These are phyloP conservation scores for Pseudorhiza aurosa DNA, from an alignment of 30 jellyfish, hydroid and myxozoan genomes.

Conservation along the genomic window DNA sequence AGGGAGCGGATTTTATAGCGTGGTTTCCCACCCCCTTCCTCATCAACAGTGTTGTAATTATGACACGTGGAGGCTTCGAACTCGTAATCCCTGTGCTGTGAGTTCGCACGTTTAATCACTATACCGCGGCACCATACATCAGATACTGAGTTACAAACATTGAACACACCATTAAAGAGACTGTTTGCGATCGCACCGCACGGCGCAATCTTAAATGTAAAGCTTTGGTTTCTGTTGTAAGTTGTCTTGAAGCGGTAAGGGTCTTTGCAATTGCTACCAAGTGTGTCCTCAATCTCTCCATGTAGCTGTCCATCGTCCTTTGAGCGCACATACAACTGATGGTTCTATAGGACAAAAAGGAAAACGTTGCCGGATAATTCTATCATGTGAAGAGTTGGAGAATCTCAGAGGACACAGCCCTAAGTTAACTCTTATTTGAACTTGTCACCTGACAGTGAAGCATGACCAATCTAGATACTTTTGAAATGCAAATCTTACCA, in stretches of 20 bases:
- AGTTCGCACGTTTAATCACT: too few relatives aligned
- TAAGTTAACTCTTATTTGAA: too few relatives aligned
- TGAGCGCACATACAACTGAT: slow-evolving; percentile 86
- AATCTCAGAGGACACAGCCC: too few relatives aligned
- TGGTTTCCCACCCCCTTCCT: too few relatives aligned
- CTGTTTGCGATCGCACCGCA: slow-evolving; percentile 99
- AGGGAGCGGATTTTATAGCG: too few relatives aligned
- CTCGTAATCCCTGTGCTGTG: not conserved
- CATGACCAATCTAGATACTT: too few relatives aligned
- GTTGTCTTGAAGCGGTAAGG: slow-evolving; percentile 58
- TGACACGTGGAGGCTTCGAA: not conserved
- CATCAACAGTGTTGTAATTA: not conserved
- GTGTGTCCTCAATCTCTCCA: slow-evolving; percentile 54
- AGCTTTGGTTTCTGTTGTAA: slow-evolving; percentile 4
- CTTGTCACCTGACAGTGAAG: too few relatives aligned
- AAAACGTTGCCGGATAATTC: too few relatives aligned
- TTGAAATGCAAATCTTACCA: too few relatives aligned
- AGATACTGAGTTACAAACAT: too few relatives aligned
- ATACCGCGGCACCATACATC: not conserved
- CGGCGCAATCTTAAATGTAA: slow-evolving; percentile 71
- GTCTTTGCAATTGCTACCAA: slow-evolving; percentile 65
- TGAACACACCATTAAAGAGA: slow-evolving; percentile 82
- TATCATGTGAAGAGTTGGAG: too few relatives aligned
- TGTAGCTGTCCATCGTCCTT: slow-evolving; percentile 91
- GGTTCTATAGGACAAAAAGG: slow-evolving; percentile 60